Base-by-base conservation (phyloP, 1,140 invertebrate genomes). In the Thaumatotibia leucotreta region DNA sequence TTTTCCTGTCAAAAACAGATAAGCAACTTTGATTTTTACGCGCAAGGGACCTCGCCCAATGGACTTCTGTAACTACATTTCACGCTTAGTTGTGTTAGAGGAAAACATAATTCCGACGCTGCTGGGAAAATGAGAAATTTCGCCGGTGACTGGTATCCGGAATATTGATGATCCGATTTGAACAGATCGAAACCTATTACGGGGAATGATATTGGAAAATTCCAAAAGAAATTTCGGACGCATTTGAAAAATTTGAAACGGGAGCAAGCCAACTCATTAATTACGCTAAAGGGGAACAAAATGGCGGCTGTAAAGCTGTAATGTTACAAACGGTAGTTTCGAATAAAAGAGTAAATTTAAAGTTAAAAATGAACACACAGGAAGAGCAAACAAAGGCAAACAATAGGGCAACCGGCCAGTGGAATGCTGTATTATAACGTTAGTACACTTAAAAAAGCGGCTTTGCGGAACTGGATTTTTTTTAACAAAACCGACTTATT, bases 201-300 rank as follows among this genome's bases (percentile, higher is more conserved):
- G n/a, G 52, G 52, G 52, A 58, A 58, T 58, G 52, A 58, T 58
- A 58, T 58, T n/a, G 52, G 11, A 58, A 58, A 58, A 58, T 58
- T 58, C 24, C 6, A 14, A 58, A 24, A 11, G 52, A 14, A 31
- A 31, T 58, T 31, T 27, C 24, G 11, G 29, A 58, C 11, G 29
- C 4, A 4, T 27, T 58, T 49, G 11, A 4, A 17, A 17, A 49
- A 49, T 14, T 49, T 1, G 52, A n/a, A 31, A 24, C 52, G 14
- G 52, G n/a, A 58, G n/a, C 11, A 31, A 58, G 24, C 52, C n/a
- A 24, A 58, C 4, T 17, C 39, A 58, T 58, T 58, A 58, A 58
- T 58, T 4, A 29, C 52, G 14, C 29, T 58, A n/a, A 14, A 27
- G 24, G 24, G 52, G 5, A 11, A 49, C n/a, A 49, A 49, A 4